A percentile compares a stretch with the other conserved stretches of the same genome.
These are phyloP conservation scores for Eremobia ochroleuca DNA, from an alignment of 2,888 invertebrate genomes.

Conservation along the genomic window DNA sequence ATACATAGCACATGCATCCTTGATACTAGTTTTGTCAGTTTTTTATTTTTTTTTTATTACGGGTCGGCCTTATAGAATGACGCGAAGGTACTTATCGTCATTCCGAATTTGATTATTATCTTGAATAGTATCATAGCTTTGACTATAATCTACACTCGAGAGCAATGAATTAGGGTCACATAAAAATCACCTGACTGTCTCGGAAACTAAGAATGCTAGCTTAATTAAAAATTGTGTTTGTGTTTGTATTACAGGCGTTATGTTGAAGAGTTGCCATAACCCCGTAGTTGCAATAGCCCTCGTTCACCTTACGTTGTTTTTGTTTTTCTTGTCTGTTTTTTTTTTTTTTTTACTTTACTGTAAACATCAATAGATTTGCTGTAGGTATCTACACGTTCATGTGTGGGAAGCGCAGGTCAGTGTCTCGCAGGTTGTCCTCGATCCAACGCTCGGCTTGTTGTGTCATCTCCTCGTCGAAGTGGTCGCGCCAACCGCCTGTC, in stretches of 20 bases:
- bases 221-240: too few species aligned
- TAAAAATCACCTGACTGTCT: too few species aligned
- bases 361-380: not conserved
- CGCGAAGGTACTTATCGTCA: not conserved
- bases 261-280: too few species aligned
- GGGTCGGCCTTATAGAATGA: not conserved
- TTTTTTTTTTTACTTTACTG: too few species aligned
- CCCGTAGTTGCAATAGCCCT: too few species aligned
- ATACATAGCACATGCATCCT: not conserved
- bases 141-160: too few species aligned
- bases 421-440: slow-evolving; percentile 88
- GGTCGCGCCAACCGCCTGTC: slow-evolving; percentile 90
- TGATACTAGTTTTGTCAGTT: not conserved
- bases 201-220: too few species aligned
- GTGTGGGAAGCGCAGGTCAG: slow-evolving; percentile 51
- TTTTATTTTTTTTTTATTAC: not conserved
- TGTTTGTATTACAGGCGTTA: too few species aligned
- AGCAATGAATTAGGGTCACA: too few species aligned
- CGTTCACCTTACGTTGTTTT: too few species aligned
- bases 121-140: not conserved
- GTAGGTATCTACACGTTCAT: slow-evolving; percentile 6
- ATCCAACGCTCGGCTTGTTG: slow-evolving; percentile 93
- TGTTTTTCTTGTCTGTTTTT: too few species aligned
- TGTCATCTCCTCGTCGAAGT: slow-evolving; percentile 92
- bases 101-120: not conserved